Base-by-base conservation (phyloP, 2,797 vertebrate genomes). In the Chelmon rostratus region DNA sequence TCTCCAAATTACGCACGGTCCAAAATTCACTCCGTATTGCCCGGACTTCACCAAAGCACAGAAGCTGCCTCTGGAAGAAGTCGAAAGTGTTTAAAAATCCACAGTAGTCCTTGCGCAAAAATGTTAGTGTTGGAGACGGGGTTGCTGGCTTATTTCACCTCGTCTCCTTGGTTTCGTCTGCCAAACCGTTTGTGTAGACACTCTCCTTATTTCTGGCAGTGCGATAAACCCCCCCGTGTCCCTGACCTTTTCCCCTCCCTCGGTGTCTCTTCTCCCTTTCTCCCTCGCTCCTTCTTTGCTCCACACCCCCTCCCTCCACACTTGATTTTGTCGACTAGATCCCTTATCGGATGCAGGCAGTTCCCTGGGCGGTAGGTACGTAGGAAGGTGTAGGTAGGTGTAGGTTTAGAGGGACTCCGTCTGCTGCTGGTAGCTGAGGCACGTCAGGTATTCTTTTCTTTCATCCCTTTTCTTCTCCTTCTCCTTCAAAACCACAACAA, bases 271-370 rank as follows among this genome's bases (percentile, higher is more conserved):
- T 86, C 79, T 89, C 74, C 67, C 82, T 81, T 81, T 91, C 83
- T 87, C 77, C 70, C 67, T 83, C 85, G 84, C 86, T 85, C 79
- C 79, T 83, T 86, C 80, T 91, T 83, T 73, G 78, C 82, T 91
- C 87, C 90, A 92, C 92, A 88, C 89, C 91, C 91, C 91, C 92
- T 92, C 86, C 88, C 88, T 86, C 86, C 84, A 81, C 91, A 88
- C 87, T 86, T 87, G 82, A 89, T 88, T 89, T 78, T 88, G 87
- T 82, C 85, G 85, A 83, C 83, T 81, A 90, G 91, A 90, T 93
- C 85, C 76, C 92, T 95, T 95, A 94, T 96, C 95, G 91, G 91
- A 94, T 94, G 92, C 93, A 94, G 90, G 90, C 92, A 86, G 89
- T 79, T 89, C 88, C 61, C 89, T 68, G 47, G 80, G 73, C 82